phyloP scores from a whole-genome alignment of 2,888 invertebrate genomes.

The Acanthosepion lycidas region DNA sequence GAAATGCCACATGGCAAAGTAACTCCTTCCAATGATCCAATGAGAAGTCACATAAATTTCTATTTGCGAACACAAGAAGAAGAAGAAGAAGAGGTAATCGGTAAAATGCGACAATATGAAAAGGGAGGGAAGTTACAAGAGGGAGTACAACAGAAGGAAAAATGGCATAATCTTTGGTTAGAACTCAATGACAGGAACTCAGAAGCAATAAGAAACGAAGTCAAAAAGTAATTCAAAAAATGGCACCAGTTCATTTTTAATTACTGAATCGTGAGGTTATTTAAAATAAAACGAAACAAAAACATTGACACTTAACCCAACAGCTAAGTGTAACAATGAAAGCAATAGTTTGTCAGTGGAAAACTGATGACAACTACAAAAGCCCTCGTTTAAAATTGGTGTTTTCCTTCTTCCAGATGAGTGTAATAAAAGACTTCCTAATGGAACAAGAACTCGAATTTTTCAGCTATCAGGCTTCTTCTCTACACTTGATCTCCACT shows the following conservation, averaged over 20 bases:
- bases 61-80: constrained; percentile 69
- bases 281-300: too few relatives aligned
- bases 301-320: too few relatives aligned
- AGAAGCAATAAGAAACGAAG: neutral
- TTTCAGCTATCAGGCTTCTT: too few relatives aligned
- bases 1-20: constrained; percentile 58
- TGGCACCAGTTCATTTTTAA: neutral
- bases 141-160: neutral
- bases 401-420: too few relatives aligned
- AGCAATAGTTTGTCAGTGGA: too few relatives aligned
- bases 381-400: too few relatives aligned
- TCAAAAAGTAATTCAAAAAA: neutral
- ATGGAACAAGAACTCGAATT: too few relatives aligned
- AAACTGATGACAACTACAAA: too few relatives aligned
- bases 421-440: too few relatives aligned
- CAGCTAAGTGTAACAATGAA: too few relatives aligned
- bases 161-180: neutral
- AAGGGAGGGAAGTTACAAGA: neutral
- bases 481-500: too few relatives aligned
- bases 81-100: constrained; percentile 63
- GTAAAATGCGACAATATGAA: neutral
- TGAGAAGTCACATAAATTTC: constrained; percentile 70
- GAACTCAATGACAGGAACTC: neutral
- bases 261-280: too few relatives aligned
- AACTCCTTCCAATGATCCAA: constrained; percentile 69